Evolutionary conservation across 2,797 vertebrate genomes (phyloP).

Genomic region (Chaetophractus vellerosus): DNA sequence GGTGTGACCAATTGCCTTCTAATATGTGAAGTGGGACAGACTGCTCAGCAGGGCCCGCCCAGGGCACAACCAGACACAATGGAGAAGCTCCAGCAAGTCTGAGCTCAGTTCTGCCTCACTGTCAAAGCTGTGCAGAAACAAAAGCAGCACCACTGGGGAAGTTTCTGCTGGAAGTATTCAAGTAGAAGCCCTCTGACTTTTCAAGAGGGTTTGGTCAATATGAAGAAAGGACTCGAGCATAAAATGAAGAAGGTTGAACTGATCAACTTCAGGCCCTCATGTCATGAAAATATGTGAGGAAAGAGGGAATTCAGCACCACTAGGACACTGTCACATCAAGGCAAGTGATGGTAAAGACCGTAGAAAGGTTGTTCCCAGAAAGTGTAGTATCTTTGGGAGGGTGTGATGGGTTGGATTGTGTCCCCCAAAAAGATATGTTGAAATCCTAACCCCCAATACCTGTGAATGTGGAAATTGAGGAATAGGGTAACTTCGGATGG

Average conservation of each 20-base stretch:
- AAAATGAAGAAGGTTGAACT: neutral
- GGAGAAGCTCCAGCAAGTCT: neutral
- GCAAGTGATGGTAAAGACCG: neutral
- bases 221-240: neutral
- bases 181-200: neutral
- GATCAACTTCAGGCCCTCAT: neutral
- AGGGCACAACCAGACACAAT: neutral
- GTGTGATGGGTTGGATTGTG: too few species aligned
- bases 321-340: neutral
- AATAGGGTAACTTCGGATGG: too few species aligned
- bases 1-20: neutral
- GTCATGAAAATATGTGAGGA: neutral
- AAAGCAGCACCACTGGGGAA: neutral
- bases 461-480: too few species aligned
- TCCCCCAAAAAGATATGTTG: too few species aligned
- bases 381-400: neutral
- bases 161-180: neutral
- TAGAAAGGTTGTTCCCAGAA: neutral
- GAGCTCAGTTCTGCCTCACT: neutral
- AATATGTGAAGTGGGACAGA: neutral
- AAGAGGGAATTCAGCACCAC: neutral
- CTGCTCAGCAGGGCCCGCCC: neutral
- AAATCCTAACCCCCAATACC: too few species aligned
- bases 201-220: constrained; percentile 22
- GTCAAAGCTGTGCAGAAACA: neutral